These are phyloP conservation scores for Lasaia peninsularis DNA, from an alignment of 1,140 invertebrate species.

Conservation along the genomic window DNA sequence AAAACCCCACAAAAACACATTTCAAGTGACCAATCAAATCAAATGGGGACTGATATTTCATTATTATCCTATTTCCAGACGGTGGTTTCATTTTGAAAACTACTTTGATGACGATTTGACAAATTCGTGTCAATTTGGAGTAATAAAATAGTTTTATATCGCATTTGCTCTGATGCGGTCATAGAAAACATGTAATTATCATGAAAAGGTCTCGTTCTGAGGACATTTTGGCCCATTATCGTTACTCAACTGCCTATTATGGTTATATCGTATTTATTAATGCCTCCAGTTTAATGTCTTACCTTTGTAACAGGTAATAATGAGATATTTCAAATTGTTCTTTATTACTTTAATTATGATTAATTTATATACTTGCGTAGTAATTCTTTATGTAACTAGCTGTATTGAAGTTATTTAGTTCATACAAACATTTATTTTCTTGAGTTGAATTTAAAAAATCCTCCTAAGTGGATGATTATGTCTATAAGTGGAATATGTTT, in stretches of 20 bases:
- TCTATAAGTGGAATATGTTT: no score
- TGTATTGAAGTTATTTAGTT: no score
- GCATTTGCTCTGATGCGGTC: constrained; percentile 70
- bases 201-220: constrained; percentile 41
- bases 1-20: constrained; percentile 1
- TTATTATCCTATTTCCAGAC: constrained; percentile 16
- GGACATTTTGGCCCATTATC: constrained; percentile 27
- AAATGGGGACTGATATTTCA: neutral
- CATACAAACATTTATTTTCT: no score
- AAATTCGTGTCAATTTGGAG: constrained; percentile 71
- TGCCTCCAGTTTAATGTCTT: constrained; percentile 11
- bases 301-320: constrained; percentile 11
- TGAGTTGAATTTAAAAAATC: no score
- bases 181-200: constrained; percentile 55
- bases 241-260: constrained; percentile 21
- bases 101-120: constrained; percentile 63
- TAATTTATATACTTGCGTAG: neutral
- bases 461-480: no score
- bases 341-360: constrained; percentile 6
- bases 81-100: constrained; percentile 39
- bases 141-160: constrained; percentile 73
- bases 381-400: no score
- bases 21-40: constrained; percentile 14
- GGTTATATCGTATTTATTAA: constrained; percentile 20
- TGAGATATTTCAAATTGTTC: neutral